Percentiles rank a stretch among this genome's conserved stretches.
Conservation (phyloP, 92 coral and sea anemone genomes). For the Porites evermanni region DNA sequence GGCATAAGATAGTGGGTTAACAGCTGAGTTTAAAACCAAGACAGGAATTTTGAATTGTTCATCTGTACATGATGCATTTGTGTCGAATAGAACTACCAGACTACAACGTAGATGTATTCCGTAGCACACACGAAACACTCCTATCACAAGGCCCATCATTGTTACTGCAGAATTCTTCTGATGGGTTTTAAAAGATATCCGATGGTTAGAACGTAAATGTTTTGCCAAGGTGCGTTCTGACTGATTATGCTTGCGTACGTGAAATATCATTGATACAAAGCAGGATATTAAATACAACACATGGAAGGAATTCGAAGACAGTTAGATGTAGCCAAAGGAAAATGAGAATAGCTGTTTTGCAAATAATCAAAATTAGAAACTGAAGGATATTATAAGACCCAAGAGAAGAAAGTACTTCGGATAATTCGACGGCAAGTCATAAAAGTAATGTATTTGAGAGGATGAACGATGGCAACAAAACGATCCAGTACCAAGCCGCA, state of each 20-base stretch:
- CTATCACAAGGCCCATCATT: conserved; percentile 2
- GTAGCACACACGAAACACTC: neutral
- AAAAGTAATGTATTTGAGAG: no score
- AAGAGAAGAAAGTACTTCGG: neutral
- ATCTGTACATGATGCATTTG: neutral
- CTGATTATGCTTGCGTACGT: neutral
- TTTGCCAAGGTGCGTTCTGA: neutral
- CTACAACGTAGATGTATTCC: neutral
- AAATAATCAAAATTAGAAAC: neutral
- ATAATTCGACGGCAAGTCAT: neutral
- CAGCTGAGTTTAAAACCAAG: conserved; percentile 6
- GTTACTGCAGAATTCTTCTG: neutral
- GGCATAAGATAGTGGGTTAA: conserved; percentile 12
- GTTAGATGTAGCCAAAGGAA: neutral
- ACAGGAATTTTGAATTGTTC: neutral
- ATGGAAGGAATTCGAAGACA: neutral
- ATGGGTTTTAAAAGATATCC: neutral
- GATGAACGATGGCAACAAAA: no score
- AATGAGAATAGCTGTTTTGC: neutral
- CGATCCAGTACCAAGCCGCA: no score
- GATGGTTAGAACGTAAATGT: conserved; percentile 14
- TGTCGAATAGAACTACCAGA: neutral
- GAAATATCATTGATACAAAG: neutral
- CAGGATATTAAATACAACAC: neutral
- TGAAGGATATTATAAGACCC: neutral